phyloP scores from a whole-genome alignment of 2,888 invertebrate species.

The Microplitis deprimator region DNA sequence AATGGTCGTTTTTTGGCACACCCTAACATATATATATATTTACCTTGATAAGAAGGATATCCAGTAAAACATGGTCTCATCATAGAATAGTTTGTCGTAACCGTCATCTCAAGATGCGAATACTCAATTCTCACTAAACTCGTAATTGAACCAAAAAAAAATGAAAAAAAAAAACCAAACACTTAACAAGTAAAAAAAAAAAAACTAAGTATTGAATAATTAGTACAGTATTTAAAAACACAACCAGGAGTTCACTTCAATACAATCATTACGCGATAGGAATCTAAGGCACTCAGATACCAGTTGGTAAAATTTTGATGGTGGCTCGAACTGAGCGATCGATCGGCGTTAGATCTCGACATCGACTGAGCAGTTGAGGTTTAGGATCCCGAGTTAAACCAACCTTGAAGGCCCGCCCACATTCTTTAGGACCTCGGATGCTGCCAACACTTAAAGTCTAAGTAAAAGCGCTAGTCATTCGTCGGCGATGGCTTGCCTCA shows the following conservation, averaged over 20 bases:
- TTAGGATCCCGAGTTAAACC: slow-evolving; percentile 46
- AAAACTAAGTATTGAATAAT: too few relatives aligned
- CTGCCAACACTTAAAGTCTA: not conserved
- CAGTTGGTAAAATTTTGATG: not conserved
- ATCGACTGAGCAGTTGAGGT: slow-evolving; percentile 54
- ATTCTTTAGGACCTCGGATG: not conserved
- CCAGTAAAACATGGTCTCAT: slow-evolving; percentile 73
- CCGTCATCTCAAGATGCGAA: slow-evolving; percentile 69
- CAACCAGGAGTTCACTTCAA: not conserved
- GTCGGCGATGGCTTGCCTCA: not conserved
- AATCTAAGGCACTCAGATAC: too few relatives aligned
- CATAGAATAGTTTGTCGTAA: slow-evolving; percentile 72
- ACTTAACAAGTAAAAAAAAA: not conserved
- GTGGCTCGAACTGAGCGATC: not conserved
- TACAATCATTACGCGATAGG: too few relatives aligned
- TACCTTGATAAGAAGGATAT: slow-evolving; percentile 75
- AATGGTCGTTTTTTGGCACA: too few relatives aligned
- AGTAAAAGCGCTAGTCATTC: slow-evolving; percentile 8
- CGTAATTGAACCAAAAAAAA: not conserved
- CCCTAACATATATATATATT: not conserved
- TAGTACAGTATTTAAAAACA: too few relatives aligned
- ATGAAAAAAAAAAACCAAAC: not conserved
- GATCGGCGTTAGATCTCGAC: slow-evolving; percentile 58
- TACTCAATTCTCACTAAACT: not conserved
- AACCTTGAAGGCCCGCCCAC: slow-evolving; percentile 39